phyloP scores from a whole-genome alignment of 2,888 invertebrate genomes.

The Augochlorella aurata region DNA sequence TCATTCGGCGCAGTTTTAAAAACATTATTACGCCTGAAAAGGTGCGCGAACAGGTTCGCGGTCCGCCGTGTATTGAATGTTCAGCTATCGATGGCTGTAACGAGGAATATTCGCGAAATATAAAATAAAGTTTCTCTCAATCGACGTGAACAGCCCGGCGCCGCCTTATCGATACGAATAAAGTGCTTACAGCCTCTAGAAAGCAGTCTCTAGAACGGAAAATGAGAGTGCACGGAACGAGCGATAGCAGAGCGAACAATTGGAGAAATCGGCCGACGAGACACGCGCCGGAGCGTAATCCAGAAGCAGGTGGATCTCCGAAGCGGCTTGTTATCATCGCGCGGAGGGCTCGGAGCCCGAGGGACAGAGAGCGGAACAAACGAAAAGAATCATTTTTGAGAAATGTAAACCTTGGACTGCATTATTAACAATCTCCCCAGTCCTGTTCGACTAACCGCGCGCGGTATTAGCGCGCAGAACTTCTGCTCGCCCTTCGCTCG shows the following conservation, averaged over 20 bases:
- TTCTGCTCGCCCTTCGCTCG: slow-evolving; percentile 12
- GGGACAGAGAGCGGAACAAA: background rate
- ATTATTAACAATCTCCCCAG: background rate
- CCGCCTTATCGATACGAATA: too few relatives aligned
- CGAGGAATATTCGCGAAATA: too few relatives aligned
- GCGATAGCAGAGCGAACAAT: background rate
- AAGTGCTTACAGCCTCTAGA: too few relatives aligned
- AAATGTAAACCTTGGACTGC: slow-evolving; percentile 5
- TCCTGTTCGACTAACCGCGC: background rate
- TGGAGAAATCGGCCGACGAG: background rate
- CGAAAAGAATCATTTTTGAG: slow-evolving; percentile 7
- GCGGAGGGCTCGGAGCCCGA: background rate
- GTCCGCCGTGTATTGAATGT: too few relatives aligned
- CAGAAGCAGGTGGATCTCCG: background rate
- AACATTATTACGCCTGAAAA: too few relatives aligned
- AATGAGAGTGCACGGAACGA: too few relatives aligned
- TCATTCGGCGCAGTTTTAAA: too few relatives aligned
- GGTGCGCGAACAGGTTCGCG: too few relatives aligned
- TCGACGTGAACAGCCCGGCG: too few relatives aligned
- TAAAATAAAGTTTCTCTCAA: too few relatives aligned
- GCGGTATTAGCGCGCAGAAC: slow-evolving; percentile 8
- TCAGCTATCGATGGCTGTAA: too few relatives aligned
- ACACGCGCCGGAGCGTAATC: background rate
- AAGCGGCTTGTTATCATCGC: background rate
- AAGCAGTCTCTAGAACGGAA: too few relatives aligned